These are phyloP conservation scores for Blennius ocellaris DNA, from an alignment of 2,113 vertebrate genomes.

Conservation along the genomic window DNA sequence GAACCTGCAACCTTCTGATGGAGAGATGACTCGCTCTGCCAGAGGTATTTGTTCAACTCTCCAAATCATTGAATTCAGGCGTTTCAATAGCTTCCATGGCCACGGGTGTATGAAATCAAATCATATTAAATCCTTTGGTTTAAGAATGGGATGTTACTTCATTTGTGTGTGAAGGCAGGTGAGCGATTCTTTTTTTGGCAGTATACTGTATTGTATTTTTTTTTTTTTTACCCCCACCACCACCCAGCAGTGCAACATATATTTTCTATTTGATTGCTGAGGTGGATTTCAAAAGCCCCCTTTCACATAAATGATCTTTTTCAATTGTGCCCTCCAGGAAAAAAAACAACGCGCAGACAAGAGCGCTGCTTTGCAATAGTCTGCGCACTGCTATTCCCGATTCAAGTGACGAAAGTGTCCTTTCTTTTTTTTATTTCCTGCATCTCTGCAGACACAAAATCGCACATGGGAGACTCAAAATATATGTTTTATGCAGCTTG, in stretches of 20 bases:
- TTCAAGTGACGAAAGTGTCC: slow-evolving; percentile 64
- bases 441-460: slow-evolving; percentile 62
- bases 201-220: slow-evolving; percentile 40
- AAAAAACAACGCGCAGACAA: slow-evolving; percentile 74
- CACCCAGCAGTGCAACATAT: slow-evolving; percentile 45
- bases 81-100: too few species aligned
- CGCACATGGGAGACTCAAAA: slow-evolving; percentile 62
- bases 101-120: too few species aligned
- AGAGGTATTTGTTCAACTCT: too few species aligned
- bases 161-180: too few species aligned
- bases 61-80: too few species aligned
- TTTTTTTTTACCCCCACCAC: slow-evolving; percentile 1
- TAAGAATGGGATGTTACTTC: too few species aligned
- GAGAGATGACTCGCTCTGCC: too few species aligned
- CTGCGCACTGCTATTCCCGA: slow-evolving; percentile 50
- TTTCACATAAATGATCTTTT: slow-evolving; percentile 74
- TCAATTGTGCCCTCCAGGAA: slow-evolving; percentile 77
- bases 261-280: slow-evolving; percentile 72
- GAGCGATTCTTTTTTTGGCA: too few species aligned
- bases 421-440: slow-evolving; percentile 31
- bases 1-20: too few species aligned
- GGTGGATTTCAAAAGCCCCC: slow-evolving; percentile 67
- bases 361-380: slow-evolving; percentile 57
- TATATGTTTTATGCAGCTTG: slow-evolving; percentile 75
- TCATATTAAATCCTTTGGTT: too few species aligned